Evolutionary conservation across 2,888 invertebrate genomes (phyloP).

Genomic region (Amaurobius ferox): DNA sequence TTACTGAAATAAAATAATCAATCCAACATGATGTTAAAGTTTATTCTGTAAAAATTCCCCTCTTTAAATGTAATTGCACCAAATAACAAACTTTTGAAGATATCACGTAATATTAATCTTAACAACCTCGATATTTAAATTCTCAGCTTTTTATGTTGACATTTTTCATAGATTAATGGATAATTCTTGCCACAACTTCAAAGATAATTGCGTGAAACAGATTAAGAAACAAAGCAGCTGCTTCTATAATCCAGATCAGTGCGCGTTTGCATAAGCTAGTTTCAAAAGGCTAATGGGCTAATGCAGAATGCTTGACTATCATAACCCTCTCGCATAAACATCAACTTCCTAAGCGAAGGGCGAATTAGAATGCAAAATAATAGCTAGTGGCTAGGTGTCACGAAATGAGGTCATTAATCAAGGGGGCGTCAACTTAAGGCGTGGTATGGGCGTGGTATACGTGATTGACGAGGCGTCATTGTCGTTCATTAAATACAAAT

Average conservation of each 20-base stretch:
- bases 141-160: not conserved
- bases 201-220: not conserved
- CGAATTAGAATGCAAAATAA: slow-evolving; percentile 37
- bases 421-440: slow-evolving; percentile 68
- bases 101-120: not conserved
- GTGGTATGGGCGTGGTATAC: slow-evolving; percentile 49
- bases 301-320: not conserved
- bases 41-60: no score
- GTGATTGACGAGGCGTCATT: slow-evolving; percentile 59
- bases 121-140: not conserved
- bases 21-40: no score
- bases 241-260: not conserved
- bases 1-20: no score
- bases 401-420: slow-evolving; percentile 66
- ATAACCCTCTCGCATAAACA: not conserved
- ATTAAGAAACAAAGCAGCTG: slow-evolving; percentile 12
- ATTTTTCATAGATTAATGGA: not conserved
- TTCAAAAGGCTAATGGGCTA: not conserved
- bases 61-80: no score
- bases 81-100: no score
- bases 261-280: not conserved
- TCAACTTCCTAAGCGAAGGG: not conserved
- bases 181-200: not conserved
- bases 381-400: slow-evolving; percentile 48
- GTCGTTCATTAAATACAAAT: slow-evolving; percentile 38